Evolutionary conservation across 2,113 vertebrate species (phyloP).

Genomic region (Eurystomus gularis): DNA sequence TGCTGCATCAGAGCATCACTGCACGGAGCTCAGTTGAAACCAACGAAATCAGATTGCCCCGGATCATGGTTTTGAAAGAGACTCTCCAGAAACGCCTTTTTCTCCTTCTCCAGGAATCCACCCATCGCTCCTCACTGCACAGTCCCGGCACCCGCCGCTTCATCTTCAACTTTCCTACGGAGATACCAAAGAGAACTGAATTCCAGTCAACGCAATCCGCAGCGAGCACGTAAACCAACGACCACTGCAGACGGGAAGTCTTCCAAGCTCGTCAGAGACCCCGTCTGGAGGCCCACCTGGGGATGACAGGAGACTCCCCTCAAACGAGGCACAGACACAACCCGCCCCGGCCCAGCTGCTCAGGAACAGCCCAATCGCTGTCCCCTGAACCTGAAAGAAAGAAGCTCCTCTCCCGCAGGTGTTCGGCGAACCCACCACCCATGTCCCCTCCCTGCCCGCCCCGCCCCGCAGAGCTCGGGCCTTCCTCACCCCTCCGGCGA

Average conservation of each 20-base stretch:
- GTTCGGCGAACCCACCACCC: too few species aligned
- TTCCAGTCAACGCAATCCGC: fast-evolving
- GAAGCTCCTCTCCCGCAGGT: too few species aligned
- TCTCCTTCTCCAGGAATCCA: fast-evolving
- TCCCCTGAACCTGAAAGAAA: too few species aligned
- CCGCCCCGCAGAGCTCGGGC: too few species aligned
- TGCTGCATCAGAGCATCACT: background rate
- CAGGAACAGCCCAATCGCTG: too few species aligned
- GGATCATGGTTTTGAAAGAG: fast-evolving
- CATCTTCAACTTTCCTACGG: fast-evolving
- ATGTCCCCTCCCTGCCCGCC: too few species aligned
- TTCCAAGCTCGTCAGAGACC: background rate
- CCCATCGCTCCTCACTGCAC: fast-evolving
- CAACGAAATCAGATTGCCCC: fast-evolving
- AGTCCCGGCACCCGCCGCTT: fast-evolving
- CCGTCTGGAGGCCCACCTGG: fast-evolving
- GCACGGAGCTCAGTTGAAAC: background rate
- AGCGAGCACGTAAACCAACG: fast-evolving
- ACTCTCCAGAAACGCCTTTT: background rate
- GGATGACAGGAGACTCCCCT: background rate
- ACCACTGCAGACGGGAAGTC: fast-evolving
- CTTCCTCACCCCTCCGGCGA: too few species aligned
- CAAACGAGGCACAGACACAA: too few species aligned
- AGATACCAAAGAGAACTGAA: fast-evolving
- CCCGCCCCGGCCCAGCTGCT: too few species aligned